These are phyloP conservation scores for Iguana delicatissima DNA, from an alignment of 2,797 vertebrate genomes.

Conservation along the genomic window DNA sequence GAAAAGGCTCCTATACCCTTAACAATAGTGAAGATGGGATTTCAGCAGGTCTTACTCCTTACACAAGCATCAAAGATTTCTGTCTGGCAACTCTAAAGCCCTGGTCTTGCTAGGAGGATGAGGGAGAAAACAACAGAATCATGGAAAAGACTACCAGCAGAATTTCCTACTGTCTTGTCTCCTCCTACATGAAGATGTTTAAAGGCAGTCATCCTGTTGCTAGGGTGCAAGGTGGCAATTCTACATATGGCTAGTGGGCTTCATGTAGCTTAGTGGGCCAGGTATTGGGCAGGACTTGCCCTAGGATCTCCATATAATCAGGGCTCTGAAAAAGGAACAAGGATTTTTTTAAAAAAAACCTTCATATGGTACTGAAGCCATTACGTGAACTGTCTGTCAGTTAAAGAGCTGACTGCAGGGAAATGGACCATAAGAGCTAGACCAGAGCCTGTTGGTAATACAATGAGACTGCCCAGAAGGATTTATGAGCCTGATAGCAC, in stretches of 20 bases:
- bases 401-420: background rate
- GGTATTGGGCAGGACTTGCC: background rate
- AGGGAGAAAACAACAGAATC: too few relatives aligned
- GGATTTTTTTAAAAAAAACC: background rate
- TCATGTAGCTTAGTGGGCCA: background rate
- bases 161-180: too few relatives aligned
- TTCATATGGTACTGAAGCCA: background rate
- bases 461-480: constrained; percentile 31
- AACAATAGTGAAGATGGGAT: too few relatives aligned
- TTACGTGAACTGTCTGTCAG: background rate
- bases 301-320: background rate
- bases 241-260: background rate
- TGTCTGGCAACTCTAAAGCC: background rate
- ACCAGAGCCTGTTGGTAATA: constrained; percentile 23
- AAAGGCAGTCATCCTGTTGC: background rate
- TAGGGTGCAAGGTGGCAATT: background rate
- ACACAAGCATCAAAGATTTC: too few relatives aligned
- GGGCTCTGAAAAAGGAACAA: background rate
- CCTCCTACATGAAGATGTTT: too few relatives aligned
- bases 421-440: background rate
- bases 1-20: too few relatives aligned
- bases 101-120: background rate
- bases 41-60: too few relatives aligned
- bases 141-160: background rate
- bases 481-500: constrained; percentile 55